Evolutionary conservation across 1,140 invertebrate genomes (phyloP).

Genomic region (Drosophila teissieri): DNA sequence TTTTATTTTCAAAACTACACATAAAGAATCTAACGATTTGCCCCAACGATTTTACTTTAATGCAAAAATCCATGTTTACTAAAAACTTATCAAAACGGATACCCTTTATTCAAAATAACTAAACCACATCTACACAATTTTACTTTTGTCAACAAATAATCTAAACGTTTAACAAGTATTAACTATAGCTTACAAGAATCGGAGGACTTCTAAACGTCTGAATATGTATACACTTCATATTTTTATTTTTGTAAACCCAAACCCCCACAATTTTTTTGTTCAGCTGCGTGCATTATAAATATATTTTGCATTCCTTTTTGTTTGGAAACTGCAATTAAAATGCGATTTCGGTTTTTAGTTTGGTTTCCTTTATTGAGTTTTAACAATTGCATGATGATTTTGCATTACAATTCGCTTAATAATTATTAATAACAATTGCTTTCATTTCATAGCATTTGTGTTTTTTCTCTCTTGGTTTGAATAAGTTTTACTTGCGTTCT

Average conservation of each 20-base stretch:
- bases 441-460: constrained; percentile 50
- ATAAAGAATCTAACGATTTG: too few species aligned
- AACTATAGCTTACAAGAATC: not conserved
- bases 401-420: constrained; percentile 65
- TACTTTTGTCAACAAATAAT: too few species aligned
- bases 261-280: not conserved
- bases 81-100: too few species aligned
- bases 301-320: not conserved
- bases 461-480: constrained; percentile 21
- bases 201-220: not conserved
- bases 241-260: not conserved
- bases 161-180: not conserved
- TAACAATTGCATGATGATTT: constrained; percentile 73
- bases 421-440: constrained; percentile 78
- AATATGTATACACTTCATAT: too few species aligned
- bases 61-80: too few species aligned
- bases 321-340: not conserved
- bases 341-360: constrained; percentile 9
- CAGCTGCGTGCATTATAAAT: too few species aligned
- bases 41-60: too few species aligned
- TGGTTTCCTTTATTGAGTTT: constrained; percentile 73
- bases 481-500: constrained; percentile 16
- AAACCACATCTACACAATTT: too few species aligned
- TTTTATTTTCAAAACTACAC: too few species aligned
- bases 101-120: too few species aligned